A percentile compares a stretch with the other conserved stretches of the same genome.
Evolutionary conservation across 2,888 invertebrate genomes (phyloP).

Genomic region (Cepaea hortensis): DNA sequence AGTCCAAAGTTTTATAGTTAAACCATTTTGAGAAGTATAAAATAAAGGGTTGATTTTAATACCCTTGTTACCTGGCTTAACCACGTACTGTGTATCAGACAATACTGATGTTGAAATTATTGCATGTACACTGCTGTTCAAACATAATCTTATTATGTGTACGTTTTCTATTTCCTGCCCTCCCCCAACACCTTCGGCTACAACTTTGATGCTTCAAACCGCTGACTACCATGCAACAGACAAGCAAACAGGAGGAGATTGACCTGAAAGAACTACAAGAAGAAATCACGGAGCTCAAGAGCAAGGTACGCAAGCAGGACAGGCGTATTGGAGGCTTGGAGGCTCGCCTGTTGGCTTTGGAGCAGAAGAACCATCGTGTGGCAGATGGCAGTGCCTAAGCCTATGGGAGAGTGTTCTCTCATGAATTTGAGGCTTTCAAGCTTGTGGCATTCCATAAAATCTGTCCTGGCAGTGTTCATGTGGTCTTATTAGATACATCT

Average conservation of each 20-base stretch:
- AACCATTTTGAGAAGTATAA: too few relatives aligned
- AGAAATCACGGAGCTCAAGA: conserved; percentile 64
- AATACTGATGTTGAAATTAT: too few relatives aligned
- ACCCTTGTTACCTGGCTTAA: too few relatives aligned
- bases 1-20: too few relatives aligned
- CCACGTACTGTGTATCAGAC: too few relatives aligned
- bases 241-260: conserved; percentile 27
- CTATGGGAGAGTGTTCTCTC: neutral
- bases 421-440: conserved; percentile 8
- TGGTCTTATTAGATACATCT: neutral
- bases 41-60: too few relatives aligned
- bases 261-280: conserved; percentile 54
- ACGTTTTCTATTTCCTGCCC: too few relatives aligned
- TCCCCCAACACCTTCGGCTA: too few relatives aligned
- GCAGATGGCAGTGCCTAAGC: conserved; percentile 45
- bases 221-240: neutral
- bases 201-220: neutral
- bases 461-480: neutral
- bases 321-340: conserved; percentile 63
- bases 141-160: too few relatives aligned
- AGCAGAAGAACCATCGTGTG: conserved; percentile 47
- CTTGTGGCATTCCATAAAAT: conserved; percentile 24
- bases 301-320: conserved; percentile 64
- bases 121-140: too few relatives aligned
- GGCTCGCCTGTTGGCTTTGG: conserved; percentile 58